phyloP scores from a whole-genome alignment of 2,888 invertebrate genomes.

The Tetragnatha montana region DNA sequence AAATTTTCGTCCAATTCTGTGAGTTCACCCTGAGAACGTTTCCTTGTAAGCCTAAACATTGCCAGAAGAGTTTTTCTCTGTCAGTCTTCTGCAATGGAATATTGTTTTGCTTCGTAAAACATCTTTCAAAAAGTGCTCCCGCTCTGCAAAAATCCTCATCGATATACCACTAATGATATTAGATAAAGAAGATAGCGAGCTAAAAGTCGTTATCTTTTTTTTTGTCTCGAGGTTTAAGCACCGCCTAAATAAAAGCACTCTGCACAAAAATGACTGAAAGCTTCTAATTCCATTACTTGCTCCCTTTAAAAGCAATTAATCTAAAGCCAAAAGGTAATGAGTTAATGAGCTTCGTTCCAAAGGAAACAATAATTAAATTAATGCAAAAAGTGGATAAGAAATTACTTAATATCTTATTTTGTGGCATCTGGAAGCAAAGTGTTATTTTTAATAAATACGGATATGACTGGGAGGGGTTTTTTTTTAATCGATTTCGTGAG shows the following conservation, averaged over 20 bases:
- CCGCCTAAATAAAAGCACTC: background rate
- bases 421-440: background rate
- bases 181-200: background rate
- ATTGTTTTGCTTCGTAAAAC: too few relatives aligned
- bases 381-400: background rate
- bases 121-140: too few relatives aligned
- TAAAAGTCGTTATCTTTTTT: background rate
- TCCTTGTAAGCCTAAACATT: too few relatives aligned
- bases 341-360: background rate
- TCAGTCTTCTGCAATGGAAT: too few relatives aligned
- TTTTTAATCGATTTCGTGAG: background rate
- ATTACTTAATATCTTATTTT: background rate
- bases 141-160: background rate
- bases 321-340: background rate
- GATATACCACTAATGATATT: background rate
- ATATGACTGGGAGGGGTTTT: background rate
- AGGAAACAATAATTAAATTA: background rate
- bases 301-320: background rate
- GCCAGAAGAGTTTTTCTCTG: too few relatives aligned
- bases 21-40: too few relatives aligned
- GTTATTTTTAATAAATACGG: background rate
- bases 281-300: background rate
- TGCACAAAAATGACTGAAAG: background rate
- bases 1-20: too few relatives aligned
- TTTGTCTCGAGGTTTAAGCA: background rate